phyloP scores from a whole-genome alignment of 2,113 vertebrate species.

The Podarcis raffonei region DNA sequence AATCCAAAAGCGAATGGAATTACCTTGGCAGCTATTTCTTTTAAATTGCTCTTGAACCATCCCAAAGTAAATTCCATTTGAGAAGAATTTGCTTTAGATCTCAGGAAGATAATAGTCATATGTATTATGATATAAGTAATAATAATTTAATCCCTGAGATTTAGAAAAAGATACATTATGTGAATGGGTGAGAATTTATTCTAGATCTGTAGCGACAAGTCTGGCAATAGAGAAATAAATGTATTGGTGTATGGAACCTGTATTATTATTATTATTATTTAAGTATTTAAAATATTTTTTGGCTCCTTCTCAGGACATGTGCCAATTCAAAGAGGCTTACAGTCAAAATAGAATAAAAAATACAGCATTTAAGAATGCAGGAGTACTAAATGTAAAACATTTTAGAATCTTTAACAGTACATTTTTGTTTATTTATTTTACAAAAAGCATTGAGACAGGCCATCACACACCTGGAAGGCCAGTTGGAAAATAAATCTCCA shows the following conservation, averaged over 20 bases:
- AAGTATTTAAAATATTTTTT: too few relatives aligned
- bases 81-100: constrained; percentile 74
- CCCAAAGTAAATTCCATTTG: constrained; percentile 78
- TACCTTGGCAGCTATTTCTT: constrained; percentile 79
- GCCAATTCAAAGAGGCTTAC: too few relatives aligned
- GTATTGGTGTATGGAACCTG: constrained; percentile 65
- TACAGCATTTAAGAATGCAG: too few relatives aligned
- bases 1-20: constrained; percentile 79
- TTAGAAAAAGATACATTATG: constrained; percentile 70
- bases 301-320: too few relatives aligned
- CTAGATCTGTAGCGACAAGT: constrained; percentile 72
- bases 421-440: too few relatives aligned
- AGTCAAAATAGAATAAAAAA: too few relatives aligned
- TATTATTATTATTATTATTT: constrained; percentile 73
- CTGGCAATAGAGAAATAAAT: constrained; percentile 67
- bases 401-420: too few relatives aligned
- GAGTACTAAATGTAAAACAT: too few relatives aligned
- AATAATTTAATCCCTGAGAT: constrained; percentile 72
- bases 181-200: constrained; percentile 71
- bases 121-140: constrained; percentile 77
- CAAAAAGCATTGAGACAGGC: too few relatives aligned
- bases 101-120: constrained; percentile 75
- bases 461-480: too few relatives aligned
- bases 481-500: too few relatives aligned
- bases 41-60: constrained; percentile 78